Conservation (phyloP, 2,113 vertebrate species). For the Peromyscus maniculatus region DNA sequence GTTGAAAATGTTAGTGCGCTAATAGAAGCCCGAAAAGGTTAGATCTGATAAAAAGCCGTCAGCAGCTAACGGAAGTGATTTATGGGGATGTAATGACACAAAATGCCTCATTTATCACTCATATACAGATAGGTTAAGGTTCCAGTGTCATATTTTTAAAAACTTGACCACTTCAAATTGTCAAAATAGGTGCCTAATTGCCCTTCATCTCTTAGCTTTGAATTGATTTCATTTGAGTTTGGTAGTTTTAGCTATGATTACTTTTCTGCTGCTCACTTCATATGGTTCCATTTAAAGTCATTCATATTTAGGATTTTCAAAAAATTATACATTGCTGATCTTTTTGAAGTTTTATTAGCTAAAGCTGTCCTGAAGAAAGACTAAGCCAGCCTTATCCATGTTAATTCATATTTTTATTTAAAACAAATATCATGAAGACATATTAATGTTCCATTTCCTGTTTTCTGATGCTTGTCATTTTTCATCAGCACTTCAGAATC, state of each 20-base stretch:
- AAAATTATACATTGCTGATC: conserved; percentile 81
- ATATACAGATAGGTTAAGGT: conserved; percentile 95
- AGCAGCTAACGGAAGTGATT: conserved; percentile 97
- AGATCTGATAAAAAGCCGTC: conserved; percentile 99
- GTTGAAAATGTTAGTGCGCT: conserved; percentile 98
- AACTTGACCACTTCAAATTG: conserved; percentile 94
- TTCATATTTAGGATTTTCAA: conserved; percentile 87
- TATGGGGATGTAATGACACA: conserved; percentile 98
- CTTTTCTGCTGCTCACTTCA: conserved; percentile 83
- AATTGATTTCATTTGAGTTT: conserved; percentile 87
- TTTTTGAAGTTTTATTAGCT: conserved; percentile 87
- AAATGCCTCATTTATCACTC: conserved; percentile 99
- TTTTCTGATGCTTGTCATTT: conserved; percentile 79
- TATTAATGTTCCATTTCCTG: conserved; percentile 77
- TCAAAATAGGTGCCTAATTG: conserved; percentile 91
- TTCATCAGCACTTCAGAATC: conserved; percentile 77
- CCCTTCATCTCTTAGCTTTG: conserved; percentile 88
- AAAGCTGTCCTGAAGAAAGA: conserved; percentile 84
- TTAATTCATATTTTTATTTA: conserved; percentile 84
- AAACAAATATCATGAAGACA: conserved; percentile 76
- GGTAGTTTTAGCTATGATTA: conserved; percentile 84
- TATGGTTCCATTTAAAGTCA: conserved; percentile 86
- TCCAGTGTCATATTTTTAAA: conserved; percentile 95
- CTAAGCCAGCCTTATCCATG: conserved; percentile 72
- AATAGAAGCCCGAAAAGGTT: conserved; percentile 99